These are phyloP conservation scores for Sarcoramphus papa DNA, from an alignment of 2,797 vertebrate species.

Conservation along the genomic window DNA sequence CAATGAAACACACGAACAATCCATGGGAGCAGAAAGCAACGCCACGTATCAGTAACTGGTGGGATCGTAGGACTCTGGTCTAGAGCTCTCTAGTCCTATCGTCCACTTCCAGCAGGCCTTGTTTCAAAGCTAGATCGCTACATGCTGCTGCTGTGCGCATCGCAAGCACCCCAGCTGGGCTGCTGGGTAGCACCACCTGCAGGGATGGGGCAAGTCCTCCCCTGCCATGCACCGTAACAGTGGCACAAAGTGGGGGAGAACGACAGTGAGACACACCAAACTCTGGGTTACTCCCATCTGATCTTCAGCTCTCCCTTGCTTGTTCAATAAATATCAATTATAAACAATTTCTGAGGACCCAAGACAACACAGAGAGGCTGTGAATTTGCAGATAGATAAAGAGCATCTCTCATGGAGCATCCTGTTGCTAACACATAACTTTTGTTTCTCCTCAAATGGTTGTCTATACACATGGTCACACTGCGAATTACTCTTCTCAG, in stretches of 20 bases:
- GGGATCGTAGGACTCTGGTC: background rate
- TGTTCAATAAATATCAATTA: background rate
- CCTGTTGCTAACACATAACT: fast-evolving
- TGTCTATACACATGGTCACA: background rate
- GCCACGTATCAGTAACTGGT: fast-evolving
- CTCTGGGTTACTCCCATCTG: background rate
- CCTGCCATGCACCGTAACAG: fast-evolving
- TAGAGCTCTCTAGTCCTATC: background rate
- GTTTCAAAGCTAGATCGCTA: background rate
- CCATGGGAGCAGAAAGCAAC: background rate
- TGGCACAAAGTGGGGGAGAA: background rate
- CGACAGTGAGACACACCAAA: background rate
- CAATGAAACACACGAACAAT: background rate
- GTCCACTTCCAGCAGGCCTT: background rate
- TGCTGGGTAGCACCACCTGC: background rate
- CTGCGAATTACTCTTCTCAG: background rate
- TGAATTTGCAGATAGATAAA: background rate
- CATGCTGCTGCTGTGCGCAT: background rate
- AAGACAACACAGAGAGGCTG: background rate
- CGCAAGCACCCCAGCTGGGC: background rate
- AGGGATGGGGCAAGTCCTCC: background rate
- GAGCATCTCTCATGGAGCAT: background rate
- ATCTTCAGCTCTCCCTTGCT: background rate
- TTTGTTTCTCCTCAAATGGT: background rate
- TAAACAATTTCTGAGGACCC: background rate